phyloP scores from a whole-genome alignment of 2,888 invertebrate genomes.

The Adineta ricciae region DNA sequence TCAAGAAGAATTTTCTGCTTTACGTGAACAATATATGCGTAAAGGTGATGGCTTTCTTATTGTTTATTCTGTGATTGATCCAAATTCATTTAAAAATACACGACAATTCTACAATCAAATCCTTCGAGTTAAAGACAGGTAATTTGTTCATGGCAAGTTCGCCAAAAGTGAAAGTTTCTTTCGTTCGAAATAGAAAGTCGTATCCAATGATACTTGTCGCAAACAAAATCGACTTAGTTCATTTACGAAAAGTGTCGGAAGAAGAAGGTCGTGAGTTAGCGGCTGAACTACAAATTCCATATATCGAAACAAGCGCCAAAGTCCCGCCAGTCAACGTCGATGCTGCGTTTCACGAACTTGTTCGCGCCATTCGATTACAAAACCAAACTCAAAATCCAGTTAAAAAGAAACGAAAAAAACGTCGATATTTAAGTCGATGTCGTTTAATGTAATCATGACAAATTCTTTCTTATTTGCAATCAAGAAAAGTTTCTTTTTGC shows the following conservation, averaged over 20 bases:
- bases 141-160: not conserved
- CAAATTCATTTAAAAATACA: slow-evolving; percentile 78
- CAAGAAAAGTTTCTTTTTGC: not conserved
- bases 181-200: slow-evolving; percentile 58
- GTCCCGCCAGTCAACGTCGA: slow-evolving; percentile 80
- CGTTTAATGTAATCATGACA: not conserved
- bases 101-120: slow-evolving; percentile 78
- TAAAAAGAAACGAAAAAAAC: not conserved
- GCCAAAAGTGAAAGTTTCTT: too few species aligned
- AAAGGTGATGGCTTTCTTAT: slow-evolving; percentile 84
- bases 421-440: not conserved
- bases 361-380: slow-evolving; percentile 38
- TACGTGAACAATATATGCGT: slow-evolving; percentile 73
- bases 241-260: slow-evolving; percentile 67
- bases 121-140: slow-evolving; percentile 71
- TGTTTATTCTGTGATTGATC: slow-evolving; percentile 82
- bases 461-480: not conserved
- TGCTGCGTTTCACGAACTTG: slow-evolving; percentile 75
- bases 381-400: not conserved
- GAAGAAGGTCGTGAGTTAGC: slow-evolving; percentile 72
- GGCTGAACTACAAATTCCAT: slow-evolving; percentile 58
- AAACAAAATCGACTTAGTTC: slow-evolving; percentile 79
- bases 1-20: slow-evolving; percentile 79
- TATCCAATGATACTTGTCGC: slow-evolving; percentile 85
- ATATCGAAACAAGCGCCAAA: slow-evolving; percentile 82